Evolutionary conservation across 2,888 invertebrate genomes (phyloP).

Genomic region (Drosophila histrio): DNA sequence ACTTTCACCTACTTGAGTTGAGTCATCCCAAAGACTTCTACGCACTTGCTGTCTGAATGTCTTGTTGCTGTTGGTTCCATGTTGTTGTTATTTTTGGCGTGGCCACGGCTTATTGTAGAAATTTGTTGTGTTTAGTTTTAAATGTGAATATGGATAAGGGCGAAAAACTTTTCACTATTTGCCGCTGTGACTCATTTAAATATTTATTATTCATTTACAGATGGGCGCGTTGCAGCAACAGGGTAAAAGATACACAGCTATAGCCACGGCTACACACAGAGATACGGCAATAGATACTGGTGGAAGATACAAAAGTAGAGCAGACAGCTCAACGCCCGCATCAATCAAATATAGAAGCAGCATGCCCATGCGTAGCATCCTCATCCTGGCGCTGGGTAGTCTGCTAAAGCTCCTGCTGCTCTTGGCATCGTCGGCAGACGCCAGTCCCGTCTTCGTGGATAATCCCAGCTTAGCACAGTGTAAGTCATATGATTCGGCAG

Average conservation of each 20-base stretch:
- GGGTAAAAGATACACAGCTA: slow-evolving; percentile 28
- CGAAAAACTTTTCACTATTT: slow-evolving; percentile 69
- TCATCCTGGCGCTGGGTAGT: slow-evolving; percentile 55
- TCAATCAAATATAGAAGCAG: slow-evolving; percentile 17
- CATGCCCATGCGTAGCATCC: slow-evolving; percentile 36
- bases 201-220: slow-evolving; percentile 63
- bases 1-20: slow-evolving; percentile 75
- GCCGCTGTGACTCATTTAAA: slow-evolving; percentile 54
- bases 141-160: slow-evolving; percentile 53
- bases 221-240: slow-evolving; percentile 72
- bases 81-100: slow-evolving; percentile 48
- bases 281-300: slow-evolving; percentile 16
- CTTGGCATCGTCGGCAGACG: slow-evolving; percentile 42
- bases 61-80: slow-evolving; percentile 17
- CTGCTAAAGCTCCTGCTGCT: slow-evolving; percentile 52
- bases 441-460: slow-evolving; percentile 84
- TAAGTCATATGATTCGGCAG: slow-evolving; percentile 74
- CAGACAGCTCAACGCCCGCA: slow-evolving; percentile 32
- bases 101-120: slow-evolving; percentile 55
- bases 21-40: slow-evolving; percentile 65
- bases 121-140: slow-evolving; percentile 53
- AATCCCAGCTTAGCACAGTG: slow-evolving; percentile 84
- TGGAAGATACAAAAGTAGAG: slow-evolving; percentile 37
- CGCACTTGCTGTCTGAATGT: slow-evolving; percentile 65
- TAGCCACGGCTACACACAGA: slow-evolving; percentile 15